phyloP scores from a whole-genome alignment of 2,888 invertebrate species.

The Protophormia terraenovae region DNA sequence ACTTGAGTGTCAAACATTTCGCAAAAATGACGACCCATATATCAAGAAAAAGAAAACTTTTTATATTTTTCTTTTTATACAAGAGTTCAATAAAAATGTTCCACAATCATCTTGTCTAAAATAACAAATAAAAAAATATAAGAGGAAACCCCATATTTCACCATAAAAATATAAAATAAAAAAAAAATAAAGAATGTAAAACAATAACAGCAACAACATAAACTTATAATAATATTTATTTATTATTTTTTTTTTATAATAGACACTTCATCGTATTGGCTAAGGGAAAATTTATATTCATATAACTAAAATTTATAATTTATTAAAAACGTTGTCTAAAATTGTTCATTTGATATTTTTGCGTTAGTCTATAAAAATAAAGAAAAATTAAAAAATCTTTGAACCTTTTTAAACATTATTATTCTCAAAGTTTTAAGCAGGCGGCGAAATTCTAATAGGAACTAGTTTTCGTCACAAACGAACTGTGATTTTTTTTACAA shows the following conservation, averaged over 20 bases:
- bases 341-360: too few relatives aligned
- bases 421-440: too few relatives aligned
- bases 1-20: conserved; percentile 12
- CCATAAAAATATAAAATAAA: background rate
- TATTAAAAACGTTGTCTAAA: too few relatives aligned
- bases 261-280: background rate
- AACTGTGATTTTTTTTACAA: too few relatives aligned
- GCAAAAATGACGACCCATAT: background rate
- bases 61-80: background rate
- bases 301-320: too few relatives aligned
- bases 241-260: background rate
- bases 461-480: too few relatives aligned
- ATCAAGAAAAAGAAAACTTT: background rate
- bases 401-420: too few relatives aligned
- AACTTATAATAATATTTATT: background rate
- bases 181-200: background rate
- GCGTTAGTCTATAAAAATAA: too few relatives aligned
- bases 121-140: background rate
- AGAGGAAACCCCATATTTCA: background rate
- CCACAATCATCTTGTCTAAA: background rate
- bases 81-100: background rate
- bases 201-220: background rate
- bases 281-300: background rate
- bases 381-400: too few relatives aligned
- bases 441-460: too few relatives aligned